Evolutionary conservation across 2,888 invertebrate species (phyloP), one percentile per base, ranked within the genome.

Genomic region (Sinotaia quadrata): DNA sequence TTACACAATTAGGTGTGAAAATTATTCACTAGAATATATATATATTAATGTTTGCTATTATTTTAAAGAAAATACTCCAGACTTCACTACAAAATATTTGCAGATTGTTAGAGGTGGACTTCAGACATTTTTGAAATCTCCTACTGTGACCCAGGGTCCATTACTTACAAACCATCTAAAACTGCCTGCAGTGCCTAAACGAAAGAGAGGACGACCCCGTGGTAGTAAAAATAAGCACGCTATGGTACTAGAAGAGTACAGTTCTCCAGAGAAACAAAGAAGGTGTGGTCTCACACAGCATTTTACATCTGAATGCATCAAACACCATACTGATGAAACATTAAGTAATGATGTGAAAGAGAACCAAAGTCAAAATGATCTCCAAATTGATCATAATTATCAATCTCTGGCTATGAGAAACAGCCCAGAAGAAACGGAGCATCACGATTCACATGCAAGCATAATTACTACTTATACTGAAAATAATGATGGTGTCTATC

Each of bases 81-180:
- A 41, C 41, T 41, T 18, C 10, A 41, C 41, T 12, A 12, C 41
- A 41, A 18, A 12, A 41, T 18, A 24, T 15, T 27, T 8, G 2
- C 56, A 63, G 63, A 63, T 63, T 54, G 37, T 63, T 37, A 63
- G 44, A 29, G 41, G 52, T 33, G 63, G 63, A 4, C 52, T 63
- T 15, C 54, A 63, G 44, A 41, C 24, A 24, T 41, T 63, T 21
- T 33, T 29, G 7, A 18, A 54, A 12, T 8, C 63, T 4, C 27
- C 10, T 7, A 12, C 44, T 18, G 24, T 47, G 47, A 21, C 47
- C n/a, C 4, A 47, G 18, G 24, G 21, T 47, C 18, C 47, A n/a
- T n/a, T n/a, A n/a, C n/a, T n/a, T 47, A 7, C 44, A 12, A 21
- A 18, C 24, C 24, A 29, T n/a, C 24, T 15, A 10, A 12, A 34